phyloP scores from a whole-genome alignment of 1,140 invertebrate genomes.

The Drosophila sulfurigaster region DNA sequence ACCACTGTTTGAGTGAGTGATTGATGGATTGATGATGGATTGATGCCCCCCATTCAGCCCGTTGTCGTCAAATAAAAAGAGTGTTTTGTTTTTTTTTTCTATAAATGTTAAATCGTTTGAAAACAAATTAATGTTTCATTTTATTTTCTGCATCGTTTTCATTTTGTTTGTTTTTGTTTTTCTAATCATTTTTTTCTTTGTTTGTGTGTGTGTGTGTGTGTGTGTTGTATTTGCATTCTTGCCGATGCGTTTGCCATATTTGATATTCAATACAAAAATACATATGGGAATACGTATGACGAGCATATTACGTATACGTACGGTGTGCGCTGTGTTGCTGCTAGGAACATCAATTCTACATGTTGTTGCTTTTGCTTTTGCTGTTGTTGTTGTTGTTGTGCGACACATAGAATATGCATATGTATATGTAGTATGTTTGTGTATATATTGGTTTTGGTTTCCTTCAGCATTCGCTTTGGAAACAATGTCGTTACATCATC shows the following conservation, averaged over 20 bases:
- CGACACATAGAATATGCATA: constrained; percentile 24
- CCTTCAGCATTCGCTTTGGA: constrained; percentile 11
- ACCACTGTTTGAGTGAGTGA: too few relatives aligned
- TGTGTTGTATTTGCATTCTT: constrained; percentile 11
- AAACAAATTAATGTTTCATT: constrained; percentile 70
- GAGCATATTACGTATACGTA: constrained; percentile 24
- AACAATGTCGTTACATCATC: constrained; percentile 27
- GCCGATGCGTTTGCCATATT: constrained; percentile 29
- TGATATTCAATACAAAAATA: constrained; percentile 50
- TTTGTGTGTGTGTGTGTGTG: not conserved
- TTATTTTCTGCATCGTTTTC: constrained; percentile 56
- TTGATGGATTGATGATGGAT: too few relatives aligned
- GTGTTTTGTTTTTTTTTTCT: constrained; percentile 30
- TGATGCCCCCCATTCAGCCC: not conserved
- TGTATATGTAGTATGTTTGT: not conserved
- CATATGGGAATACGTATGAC: constrained; percentile 36
- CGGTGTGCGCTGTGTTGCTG: constrained; percentile 48
- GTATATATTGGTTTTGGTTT: not conserved
- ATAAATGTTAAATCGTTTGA: constrained; percentile 53
- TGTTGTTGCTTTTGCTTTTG: constrained; percentile 14
- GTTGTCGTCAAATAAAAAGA: constrained; percentile 37
- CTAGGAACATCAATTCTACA: constrained; percentile 73
- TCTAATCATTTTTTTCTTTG: constrained; percentile 24
- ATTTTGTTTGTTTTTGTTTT: constrained; percentile 22
- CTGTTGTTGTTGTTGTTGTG: constrained; percentile 28